Conservation (phyloP, 2,888 invertebrate species). For the Polyploca ridens region DNA sequence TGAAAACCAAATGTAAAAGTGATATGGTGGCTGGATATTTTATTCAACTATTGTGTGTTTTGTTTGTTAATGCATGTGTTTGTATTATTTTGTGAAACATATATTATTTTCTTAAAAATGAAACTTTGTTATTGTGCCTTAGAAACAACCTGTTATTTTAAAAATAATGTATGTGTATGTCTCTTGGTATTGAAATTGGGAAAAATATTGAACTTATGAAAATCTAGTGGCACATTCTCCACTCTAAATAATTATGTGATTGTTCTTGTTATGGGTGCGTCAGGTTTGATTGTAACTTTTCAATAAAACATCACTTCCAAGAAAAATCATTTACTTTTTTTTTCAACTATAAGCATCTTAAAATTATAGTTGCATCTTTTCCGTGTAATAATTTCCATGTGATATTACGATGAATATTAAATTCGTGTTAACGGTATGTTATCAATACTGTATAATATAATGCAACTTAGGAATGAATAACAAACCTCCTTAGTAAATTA, state of each 20-base stretch:
- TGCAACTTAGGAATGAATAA: constrained; percentile 6
- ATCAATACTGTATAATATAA: not conserved
- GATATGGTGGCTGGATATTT: not conserved
- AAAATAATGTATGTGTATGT: not conserved
- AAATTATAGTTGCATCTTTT: not conserved
- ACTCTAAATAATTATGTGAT: constrained; percentile 3
- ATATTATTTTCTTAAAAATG: not conserved
- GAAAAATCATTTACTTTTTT: not conserved
- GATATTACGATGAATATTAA: not conserved
- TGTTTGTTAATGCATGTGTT: not conserved
- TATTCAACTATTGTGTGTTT: not conserved
- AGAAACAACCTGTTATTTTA: not conserved
- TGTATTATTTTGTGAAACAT: constrained; percentile 3
- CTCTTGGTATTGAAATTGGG: not conserved
- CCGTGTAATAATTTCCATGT: not conserved
- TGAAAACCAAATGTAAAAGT: not conserved
- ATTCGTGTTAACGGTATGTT: not conserved
- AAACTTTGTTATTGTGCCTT: not conserved
- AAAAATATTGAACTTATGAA: not conserved
- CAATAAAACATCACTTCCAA: constrained; percentile 2
- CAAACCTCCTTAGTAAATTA: not conserved
- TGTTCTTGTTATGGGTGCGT: not conserved
- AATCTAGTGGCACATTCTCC: constrained; percentile 4
- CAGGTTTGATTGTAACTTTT: not conserved
- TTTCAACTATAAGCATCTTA: not conserved